phyloP scores from a whole-genome alignment of 2,888 invertebrate species.

The Torymus texanus region DNA sequence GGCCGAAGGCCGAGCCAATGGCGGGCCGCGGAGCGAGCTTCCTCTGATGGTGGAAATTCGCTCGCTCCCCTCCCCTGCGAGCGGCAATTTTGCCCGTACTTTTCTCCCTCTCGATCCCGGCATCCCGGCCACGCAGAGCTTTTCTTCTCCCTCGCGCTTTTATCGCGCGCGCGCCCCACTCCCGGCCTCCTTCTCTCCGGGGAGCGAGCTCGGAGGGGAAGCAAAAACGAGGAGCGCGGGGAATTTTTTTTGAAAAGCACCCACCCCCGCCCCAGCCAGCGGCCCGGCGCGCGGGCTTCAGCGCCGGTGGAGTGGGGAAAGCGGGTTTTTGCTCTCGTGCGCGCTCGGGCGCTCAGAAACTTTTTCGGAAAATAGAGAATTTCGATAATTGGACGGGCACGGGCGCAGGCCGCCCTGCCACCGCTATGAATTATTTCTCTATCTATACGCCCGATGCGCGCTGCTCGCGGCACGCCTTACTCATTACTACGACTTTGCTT shows the following conservation, averaged over 20 bases:
- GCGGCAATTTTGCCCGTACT: neutral
- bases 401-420: neutral
- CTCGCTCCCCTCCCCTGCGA: conserved; percentile 5
- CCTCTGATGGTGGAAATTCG: conserved; percentile 37
- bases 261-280: conserved; percentile 13
- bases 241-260: conserved; percentile 38
- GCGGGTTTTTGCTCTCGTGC: conserved; percentile 15
- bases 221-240: conserved; percentile 37
- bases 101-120: conserved; percentile 32
- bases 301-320: neutral
- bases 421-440: conserved; percentile 46
- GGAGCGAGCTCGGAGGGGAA: conserved; percentile 36
- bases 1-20: conserved; percentile 63
- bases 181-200: neutral
- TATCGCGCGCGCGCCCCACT: neutral
- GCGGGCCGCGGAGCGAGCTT: conserved; percentile 29
- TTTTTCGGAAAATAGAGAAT: conserved; percentile 51
- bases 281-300: neutral
- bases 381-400: conserved; percentile 48
- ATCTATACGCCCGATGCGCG: neutral
- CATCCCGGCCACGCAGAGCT: neutral
- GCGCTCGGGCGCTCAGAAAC: conserved; percentile 16
- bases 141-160: conserved; percentile 12
- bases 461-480: neutral
- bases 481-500: no score